phyloP scores from a whole-genome alignment of 1,140 invertebrate genomes.

The Bombus superbus region DNA sequence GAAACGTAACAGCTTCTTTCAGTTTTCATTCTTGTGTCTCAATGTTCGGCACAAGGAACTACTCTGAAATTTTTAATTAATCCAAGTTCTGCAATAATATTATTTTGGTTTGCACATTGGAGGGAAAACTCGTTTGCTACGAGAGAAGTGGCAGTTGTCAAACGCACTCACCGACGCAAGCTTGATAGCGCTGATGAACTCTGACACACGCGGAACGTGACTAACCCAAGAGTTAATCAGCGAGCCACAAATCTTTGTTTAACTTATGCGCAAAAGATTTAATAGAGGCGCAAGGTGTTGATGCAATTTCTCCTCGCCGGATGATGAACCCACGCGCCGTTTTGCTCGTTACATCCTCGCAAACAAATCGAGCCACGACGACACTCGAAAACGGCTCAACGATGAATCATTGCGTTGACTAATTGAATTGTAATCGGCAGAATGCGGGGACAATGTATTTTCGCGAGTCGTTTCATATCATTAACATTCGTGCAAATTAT shows the following conservation, averaged over 20 bases:
- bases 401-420: constrained; percentile 40
- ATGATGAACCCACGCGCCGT: constrained; percentile 53
- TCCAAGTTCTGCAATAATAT: background rate
- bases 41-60: no score
- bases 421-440: constrained; percentile 30
- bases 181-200: constrained; percentile 53
- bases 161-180: constrained; percentile 40
- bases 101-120: background rate
- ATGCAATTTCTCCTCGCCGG: constrained; percentile 39
- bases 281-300: constrained; percentile 9
- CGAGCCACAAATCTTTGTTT: constrained; percentile 63
- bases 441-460: background rate
- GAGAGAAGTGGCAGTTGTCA: constrained; percentile 17
- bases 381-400: constrained; percentile 6
- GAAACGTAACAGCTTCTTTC: background rate
- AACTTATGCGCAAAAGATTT: constrained; percentile 53
- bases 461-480: background rate
- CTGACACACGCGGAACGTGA: constrained; percentile 30
- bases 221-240: constrained; percentile 55
- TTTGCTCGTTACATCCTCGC: background rate
- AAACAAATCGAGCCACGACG: constrained; percentile 9
- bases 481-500: background rate
- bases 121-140: background rate
- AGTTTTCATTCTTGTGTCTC: background rate
- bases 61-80: no score